Base-by-base conservation (phyloP, 2,888 invertebrate species). In the Platypus cylindrus region DNA sequence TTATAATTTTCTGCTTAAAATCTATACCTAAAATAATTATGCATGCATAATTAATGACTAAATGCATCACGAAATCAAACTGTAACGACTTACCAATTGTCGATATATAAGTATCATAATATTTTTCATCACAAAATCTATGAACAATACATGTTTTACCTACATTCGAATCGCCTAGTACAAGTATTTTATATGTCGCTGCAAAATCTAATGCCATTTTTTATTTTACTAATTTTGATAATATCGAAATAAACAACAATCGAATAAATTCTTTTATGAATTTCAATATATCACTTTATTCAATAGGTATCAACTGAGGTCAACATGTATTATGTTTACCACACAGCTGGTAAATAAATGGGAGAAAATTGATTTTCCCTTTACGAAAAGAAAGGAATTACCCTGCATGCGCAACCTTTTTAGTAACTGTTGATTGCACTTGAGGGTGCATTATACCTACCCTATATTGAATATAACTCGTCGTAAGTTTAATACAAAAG, bases 111-210 rank as follows among this genome's bases (percentile, higher is more conserved):
- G 86, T 84, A 60, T 87, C 86, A 65, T 85, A 86, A 64, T 84
- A 87, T 53, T 83, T 72, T 63, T 87, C 86, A 60, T 86, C 86
- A 60, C 86, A 86, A 56, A 85, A 87, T 63, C 86, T 73, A 61
- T 86, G 86, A 52, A 86, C 85, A 51, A 87, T 82, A 64, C 86
- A 87, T 40, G 86, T 86, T 69, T 87, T 87, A 12, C 86, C 86
- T 43, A 87, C 86, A 67, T 86, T 86, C 34, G 85, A 85, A 66
- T 87, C 86, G 37, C 86, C 86, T 55, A 87, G 67, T 53, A 87
- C 84, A 54, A 86, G 67, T 46, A 86, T 74, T 66, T 87, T 87
- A 62, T 85, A 87, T 46, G 85, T 86, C 47, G 83, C 81, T 54
- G 82, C 79, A 64, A 83, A 85, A 63, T 85, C 83, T 59, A 82